phyloP scores from a whole-genome alignment of 2,113 vertebrate species.

The Ciconia stormi region DNA sequence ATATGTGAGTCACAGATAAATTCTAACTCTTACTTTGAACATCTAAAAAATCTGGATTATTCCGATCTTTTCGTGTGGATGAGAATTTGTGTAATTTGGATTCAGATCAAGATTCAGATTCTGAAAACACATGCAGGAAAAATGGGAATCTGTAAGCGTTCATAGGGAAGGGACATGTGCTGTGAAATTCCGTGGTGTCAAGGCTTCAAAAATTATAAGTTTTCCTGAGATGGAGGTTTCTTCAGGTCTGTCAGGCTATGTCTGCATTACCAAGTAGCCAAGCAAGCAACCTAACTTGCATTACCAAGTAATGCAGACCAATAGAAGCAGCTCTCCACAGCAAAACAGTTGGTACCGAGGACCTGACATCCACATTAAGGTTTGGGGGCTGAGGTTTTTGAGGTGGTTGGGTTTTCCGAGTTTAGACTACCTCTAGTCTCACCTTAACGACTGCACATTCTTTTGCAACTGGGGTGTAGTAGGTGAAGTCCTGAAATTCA shows the following conservation, averaged over 20 bases:
- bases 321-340: not conserved
- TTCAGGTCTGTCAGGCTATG: not conserved
- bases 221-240: not conserved
- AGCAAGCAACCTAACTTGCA: not conserved
- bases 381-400: not conserved
- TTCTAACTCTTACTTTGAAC: not conserved
- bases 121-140: not conserved
- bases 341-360: not conserved
- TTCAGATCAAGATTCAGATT: not conserved
- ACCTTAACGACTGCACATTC: not conserved
- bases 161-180: not conserved
- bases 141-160: not conserved
- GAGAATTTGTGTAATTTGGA: not conserved
- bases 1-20: not conserved
- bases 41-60: not conserved
- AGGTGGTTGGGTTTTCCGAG: not conserved
- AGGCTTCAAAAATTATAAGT: not conserved
- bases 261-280: not conserved
- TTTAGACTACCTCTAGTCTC: not conserved
- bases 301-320: not conserved
- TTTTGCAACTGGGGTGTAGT: not conserved
- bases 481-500: not conserved
- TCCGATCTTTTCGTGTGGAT: not conserved
- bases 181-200: not conserved
- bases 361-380: not conserved